Base-by-base conservation (phyloP, 2,113 vertebrate species). In the Carettochelys insculpta region DNA sequence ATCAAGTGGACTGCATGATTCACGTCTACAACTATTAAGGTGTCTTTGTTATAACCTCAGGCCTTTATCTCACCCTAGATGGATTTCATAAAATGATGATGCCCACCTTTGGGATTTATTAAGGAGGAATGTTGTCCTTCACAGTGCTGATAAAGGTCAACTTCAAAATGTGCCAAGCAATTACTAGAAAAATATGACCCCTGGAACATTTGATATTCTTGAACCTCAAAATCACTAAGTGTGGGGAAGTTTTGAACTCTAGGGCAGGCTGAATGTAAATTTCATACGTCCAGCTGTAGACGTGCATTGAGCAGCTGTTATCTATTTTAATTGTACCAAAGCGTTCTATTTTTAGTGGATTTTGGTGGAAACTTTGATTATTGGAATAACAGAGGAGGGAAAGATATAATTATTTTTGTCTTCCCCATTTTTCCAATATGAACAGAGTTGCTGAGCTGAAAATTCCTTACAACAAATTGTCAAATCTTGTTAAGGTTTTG, bases 101-200 rank as follows among this genome's bases (percentile, higher is more conserved):
- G 85, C 24, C 76, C 45, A 89, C 87, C 90, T 82, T 56, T 90
- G 94, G 93, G 92, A 90, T 91, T 95, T 93, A 91, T 96, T 95
- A 97, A 95, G 56, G 34, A 87, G 89, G 85, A 86, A 89, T 56
- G 41, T 92, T 96, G 86, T 92, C 92, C 92, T 95, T 95, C 94
- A 92, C 24, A 71, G 50, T 51, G 87, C 79, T 90, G 75, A 61
- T 81, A 91, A 94, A 97, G 92, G 86, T 90, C 95, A 93, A 4
- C 29, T 88, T 92, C 75, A 75, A 56, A 71, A 85, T 50, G 38
- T 61, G 87, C n/a, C 38, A 83, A 89, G 90, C 38, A 91, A 61
- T 83, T 91, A 82, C 54, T 25, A 85, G 86, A 89, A 95, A 52
- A 93, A 88, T 71, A 16, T 47, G 52, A 3, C 13, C n/a, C 52